Evolutionary conservation across 1,140 invertebrate genomes (phyloP), one percentile per base, ranked within the genome.

Genomic region (Grapholita molesta): DNA sequence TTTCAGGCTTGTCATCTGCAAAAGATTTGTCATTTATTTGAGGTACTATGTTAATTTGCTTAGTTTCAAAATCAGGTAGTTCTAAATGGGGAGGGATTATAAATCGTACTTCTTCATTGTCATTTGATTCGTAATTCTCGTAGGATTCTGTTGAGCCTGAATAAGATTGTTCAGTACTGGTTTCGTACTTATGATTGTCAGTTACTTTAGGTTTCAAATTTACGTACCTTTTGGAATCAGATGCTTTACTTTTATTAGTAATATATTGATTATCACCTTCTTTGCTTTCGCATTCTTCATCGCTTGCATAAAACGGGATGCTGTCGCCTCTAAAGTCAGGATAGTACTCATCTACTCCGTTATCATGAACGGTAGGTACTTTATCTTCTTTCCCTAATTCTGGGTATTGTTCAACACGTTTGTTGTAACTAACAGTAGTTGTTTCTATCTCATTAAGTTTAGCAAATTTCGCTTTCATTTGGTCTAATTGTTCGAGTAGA

Each of bases 291-390:
- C 76, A 70, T 67, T 85, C 84, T 70, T 84, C 79, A 65, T 75
- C 74, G 15, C 79, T 83, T 15, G 68, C 55, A 48, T 71, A 72
- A 52, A 78, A 81, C 28, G 70, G 57, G 5, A 71, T 64, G 53
- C 83, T 82, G 38, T 82, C 81, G 42, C 64, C 73, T 35, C 69
- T 80, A 38, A 88, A 90, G 67, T 83, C 78, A 5, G 86, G 86
- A 68, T 86, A 88, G 67, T 90, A 90, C 48, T 88, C 86, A 28
- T 86, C 80, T 12, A 83, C 32, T 52, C 75, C 67, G 64, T 80
- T 74, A 28, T 61, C 28, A 48, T 74, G 21, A 75, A 66, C 67
- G 68, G 70, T 35, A 5, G 70, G 70, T 61, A 80, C 21, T 9
- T 52, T 12, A 55, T 77, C 67, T 67, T 80, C 75, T 9, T 64